A percentile compares a stretch with the other conserved stretches of the same genome.
Evolutionary conservation across 2,888 invertebrate genomes (phyloP).

Genomic region (Cataglyphis albicans): DNA sequence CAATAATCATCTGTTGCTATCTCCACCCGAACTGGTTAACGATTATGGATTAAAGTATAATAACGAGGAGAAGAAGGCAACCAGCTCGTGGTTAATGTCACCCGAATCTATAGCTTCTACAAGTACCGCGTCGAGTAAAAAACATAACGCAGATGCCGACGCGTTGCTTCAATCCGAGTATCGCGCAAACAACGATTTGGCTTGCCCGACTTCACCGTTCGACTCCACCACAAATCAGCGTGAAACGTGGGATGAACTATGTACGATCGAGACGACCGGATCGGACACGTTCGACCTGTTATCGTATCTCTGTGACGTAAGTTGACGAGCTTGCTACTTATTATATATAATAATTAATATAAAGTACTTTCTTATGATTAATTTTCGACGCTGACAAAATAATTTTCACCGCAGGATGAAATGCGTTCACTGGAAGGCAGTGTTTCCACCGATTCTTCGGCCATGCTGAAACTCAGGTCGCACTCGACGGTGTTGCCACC

Average conservation of each 20-base stretch:
- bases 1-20: conserved; percentile 55
- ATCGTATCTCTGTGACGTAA: conserved; percentile 84
- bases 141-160: conserved; percentile 51
- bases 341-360: neutral
- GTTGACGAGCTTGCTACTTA: conserved; percentile 58
- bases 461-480: conserved; percentile 61
- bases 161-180: conserved; percentile 51
- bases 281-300: conserved; percentile 83
- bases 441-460: conserved; percentile 75
- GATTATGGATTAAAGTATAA: conserved; percentile 66
- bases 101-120: conserved; percentile 52
- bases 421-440: conserved; percentile 76
- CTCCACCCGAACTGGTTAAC: conserved; percentile 52
- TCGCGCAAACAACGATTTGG: conserved; percentile 53
- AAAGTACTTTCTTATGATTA: too few relatives aligned
- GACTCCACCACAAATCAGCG: conserved; percentile 64
- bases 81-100: conserved; percentile 60
- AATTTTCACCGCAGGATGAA: conserved; percentile 75
- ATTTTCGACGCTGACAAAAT: neutral
- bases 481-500: conserved; percentile 52
- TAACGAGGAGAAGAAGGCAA: conserved; percentile 64
- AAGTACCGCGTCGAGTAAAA: conserved; percentile 59
- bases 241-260: conserved; percentile 76
- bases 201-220: conserved; percentile 60
- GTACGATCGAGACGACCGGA: conserved; percentile 75